Conservation (phyloP, 2,113 vertebrate species). For the Morone chrysops region DNA sequence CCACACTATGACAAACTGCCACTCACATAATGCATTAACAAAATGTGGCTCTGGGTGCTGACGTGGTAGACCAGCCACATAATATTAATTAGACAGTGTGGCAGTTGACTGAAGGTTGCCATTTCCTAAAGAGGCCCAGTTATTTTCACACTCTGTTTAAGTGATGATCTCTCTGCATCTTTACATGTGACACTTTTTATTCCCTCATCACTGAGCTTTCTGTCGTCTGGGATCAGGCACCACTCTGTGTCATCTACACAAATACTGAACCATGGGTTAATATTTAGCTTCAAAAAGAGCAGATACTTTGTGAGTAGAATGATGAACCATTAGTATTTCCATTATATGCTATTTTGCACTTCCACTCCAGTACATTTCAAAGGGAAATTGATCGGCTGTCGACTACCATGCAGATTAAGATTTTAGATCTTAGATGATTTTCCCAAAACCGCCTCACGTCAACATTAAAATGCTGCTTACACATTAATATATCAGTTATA, state of each 20-base stretch:
- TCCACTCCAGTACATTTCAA: neutral
- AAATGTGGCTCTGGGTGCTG: constrained; percentile 26
- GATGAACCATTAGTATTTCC: neutral
- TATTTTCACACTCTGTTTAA: constrained; percentile 57
- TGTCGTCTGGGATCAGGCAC: constrained; percentile 12
- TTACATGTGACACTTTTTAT: constrained; percentile 28
- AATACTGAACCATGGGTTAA: neutral
- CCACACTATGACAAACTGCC: constrained; percentile 35
- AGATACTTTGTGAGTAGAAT: neutral
- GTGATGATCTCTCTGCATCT: constrained; percentile 35
- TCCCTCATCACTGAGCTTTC: neutral
- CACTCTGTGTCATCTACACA: constrained; percentile 4
- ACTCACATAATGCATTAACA: constrained; percentile 40
- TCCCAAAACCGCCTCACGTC: neutral
- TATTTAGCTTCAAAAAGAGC: neutral
- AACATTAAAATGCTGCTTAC: neutral
- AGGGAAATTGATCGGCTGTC: neutral
- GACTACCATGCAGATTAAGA: neutral
- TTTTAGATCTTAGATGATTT: neutral
- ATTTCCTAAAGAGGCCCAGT: constrained; percentile 40
- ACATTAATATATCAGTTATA: neutral
- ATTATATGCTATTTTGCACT: neutral
- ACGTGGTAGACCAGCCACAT: constrained; percentile 4
- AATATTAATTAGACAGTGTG: constrained; percentile 42
- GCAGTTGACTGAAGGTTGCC: constrained; percentile 40